Conservation (phyloP, 2,888 invertebrate genomes). For the Microctonus hyperodae region DNA sequence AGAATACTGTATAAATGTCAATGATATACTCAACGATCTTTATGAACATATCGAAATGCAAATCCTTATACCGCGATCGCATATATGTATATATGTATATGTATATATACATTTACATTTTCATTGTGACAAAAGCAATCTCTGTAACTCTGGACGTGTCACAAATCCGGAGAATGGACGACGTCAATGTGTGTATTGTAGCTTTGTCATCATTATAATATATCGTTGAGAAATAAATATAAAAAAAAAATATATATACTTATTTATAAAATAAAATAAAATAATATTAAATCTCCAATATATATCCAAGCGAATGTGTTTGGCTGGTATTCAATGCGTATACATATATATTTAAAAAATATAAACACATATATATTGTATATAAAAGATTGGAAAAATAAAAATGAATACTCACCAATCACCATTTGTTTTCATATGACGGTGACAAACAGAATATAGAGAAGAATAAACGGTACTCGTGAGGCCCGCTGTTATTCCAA, state of each 20-base stretch:
- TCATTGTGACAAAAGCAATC: neutral
- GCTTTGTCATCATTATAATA: neutral
- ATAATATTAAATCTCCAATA: too few relatives aligned
- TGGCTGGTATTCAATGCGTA: too few relatives aligned
- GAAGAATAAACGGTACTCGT: slow-evolving; percentile 4
- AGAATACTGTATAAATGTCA: slow-evolving; percentile 13
- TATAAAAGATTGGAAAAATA: neutral
- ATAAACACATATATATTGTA: too few relatives aligned
- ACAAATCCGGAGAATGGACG: slow-evolving; percentile 7
- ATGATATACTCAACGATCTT: neutral
- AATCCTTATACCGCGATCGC: neutral
- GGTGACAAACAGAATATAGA: slow-evolving; percentile 1
- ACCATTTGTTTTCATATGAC: neutral
- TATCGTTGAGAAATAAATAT: neutral
- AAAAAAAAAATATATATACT: too few relatives aligned
- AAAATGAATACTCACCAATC: neutral
- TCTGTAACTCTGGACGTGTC: neutral
- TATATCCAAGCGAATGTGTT: too few relatives aligned
- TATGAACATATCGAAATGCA: neutral
- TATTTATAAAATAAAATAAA: neutral
- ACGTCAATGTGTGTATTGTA: neutral
- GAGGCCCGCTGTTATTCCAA: neutral
- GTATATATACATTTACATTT: neutral
- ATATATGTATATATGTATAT: neutral
- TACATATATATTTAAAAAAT: too few relatives aligned